Base-by-base conservation (phyloP, 2,888 invertebrate genomes). In the Pecten maximus region DNA sequence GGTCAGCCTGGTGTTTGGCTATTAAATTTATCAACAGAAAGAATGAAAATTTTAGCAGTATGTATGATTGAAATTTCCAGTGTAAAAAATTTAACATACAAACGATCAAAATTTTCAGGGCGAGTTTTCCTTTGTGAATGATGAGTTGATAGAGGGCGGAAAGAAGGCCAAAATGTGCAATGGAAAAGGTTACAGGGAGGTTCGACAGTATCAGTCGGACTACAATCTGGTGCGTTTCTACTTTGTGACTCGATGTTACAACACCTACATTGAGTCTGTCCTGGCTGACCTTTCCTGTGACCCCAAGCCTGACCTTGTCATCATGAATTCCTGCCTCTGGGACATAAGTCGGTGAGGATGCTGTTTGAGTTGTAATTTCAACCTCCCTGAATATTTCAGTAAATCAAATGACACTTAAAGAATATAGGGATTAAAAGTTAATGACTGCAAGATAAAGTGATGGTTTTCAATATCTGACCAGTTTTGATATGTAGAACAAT, bases 291-390 rank as follows among this genome's bases (percentile, higher is more conserved):
- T 97, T 16, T 91, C 93, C 87, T 60, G 93, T 4, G 95, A 95
- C 35, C 94, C 96, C 0, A 88, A 91, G 39, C 97, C 97, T 2
- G 97, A 97, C 95, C 95, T 97, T 0, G 94, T 97, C n/a, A 94
- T 97, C 8, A 96, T 97, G 95, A 97, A 97, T 93, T 97, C 97
- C 60, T 97, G 97, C 90, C 94, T 97, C 2, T 97, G 97, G 97
- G 97, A 97, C 92, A 95, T 97, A 10, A 96, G 96, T 87, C 96
- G 97, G 97, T 97, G 50, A 50, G 74, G 54, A 54, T 54, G n/a
- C n/a, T n/a, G n/a, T n/a, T n/a, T n/a, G n/a, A n/a, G n/a, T n/a
- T n/a, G n/a, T n/a, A n/a, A n/a, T n/a, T n/a, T n/a, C n/a, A n/a
- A n/a, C n/a, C n/a, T n/a, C n/a, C n/a, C n/a, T n/a, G n/a, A n/a